Evolutionary conservation across 2,888 invertebrate genomes (phyloP).

Genomic region (Epistrophella euchroma): DNA sequence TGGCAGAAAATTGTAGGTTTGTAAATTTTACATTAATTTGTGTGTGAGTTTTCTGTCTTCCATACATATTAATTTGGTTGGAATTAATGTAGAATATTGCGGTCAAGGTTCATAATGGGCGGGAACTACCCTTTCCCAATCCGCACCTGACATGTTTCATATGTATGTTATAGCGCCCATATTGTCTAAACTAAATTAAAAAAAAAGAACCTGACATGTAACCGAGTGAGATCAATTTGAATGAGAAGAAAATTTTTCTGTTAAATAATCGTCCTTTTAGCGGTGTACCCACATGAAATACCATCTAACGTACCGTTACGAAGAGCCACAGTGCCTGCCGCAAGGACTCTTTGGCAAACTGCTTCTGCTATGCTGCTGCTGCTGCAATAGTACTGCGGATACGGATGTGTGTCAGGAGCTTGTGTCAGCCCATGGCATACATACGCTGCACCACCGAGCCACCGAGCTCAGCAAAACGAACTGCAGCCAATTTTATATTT

Average conservation of each 20-base stretch:
- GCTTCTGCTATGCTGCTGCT: constrained; percentile 34
- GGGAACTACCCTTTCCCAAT: background rate
- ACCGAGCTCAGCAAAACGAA: constrained; percentile 15
- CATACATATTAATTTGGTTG: background rate
- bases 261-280: constrained; percentile 3
- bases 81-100: background rate
- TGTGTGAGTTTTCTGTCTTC: too few species aligned
- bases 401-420: constrained; percentile 57
- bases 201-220: constrained; percentile 50
- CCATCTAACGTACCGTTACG: constrained; percentile 43
- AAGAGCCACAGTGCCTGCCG: constrained; percentile 38
- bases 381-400: constrained; percentile 37
- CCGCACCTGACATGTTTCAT: constrained; percentile 1
- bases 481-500: constrained; percentile 63
- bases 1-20: too few species aligned
- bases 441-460: constrained; percentile 7
- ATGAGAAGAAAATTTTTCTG: constrained; percentile 20
- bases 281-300: constrained; percentile 37
- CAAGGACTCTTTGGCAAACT: constrained; percentile 47
- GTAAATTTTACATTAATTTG: too few species aligned
- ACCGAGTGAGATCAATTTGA: constrained; percentile 62
- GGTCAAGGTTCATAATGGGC: background rate
- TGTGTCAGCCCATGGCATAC: constrained; percentile 60
- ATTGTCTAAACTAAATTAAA: background rate
- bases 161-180: background rate